Evolutionary conservation across 2,797 vertebrate species (phyloP).

Genomic region (Falco peregrinus): DNA sequence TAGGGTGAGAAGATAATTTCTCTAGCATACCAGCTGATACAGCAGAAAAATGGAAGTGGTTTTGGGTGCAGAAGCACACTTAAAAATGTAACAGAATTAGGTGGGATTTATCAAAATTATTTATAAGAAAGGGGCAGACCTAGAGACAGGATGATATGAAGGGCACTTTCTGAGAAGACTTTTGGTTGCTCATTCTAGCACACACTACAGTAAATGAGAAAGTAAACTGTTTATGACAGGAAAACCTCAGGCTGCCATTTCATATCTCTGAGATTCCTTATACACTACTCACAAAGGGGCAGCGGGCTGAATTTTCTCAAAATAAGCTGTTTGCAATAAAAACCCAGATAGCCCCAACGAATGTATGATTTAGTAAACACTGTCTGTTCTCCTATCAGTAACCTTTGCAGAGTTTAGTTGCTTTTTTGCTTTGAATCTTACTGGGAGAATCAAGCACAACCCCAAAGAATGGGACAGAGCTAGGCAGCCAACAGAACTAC

Average conservation of each 20-base stretch:
- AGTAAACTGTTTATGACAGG: neutral
- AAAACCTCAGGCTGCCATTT: neutral
- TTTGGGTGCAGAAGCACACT: neutral
- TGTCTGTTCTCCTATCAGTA: neutral
- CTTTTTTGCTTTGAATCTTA: neutral
- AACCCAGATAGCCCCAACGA: neutral
- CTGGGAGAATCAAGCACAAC: neutral
- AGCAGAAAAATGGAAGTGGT: neutral
- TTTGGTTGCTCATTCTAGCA: neutral
- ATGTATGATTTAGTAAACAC: neutral
- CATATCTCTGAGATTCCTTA: neutral
- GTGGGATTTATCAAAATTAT: neutral
- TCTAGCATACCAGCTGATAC: neutral
- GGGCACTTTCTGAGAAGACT: neutral
- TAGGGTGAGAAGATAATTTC: neutral
- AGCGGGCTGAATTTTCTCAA: neutral
- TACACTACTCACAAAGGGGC: fast-evolving
- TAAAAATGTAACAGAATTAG: neutral
- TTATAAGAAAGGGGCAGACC: neutral
- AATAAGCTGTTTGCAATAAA: neutral
- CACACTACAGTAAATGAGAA: neutral
- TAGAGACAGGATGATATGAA: neutral
- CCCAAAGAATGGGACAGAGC: fast-evolving
- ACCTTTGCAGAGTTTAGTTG: fast-evolving
- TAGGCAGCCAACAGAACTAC: neutral